phyloP scores from a whole-genome alignment of 30 jellyfish, hydroid and myxozoan genomes.

The Hydractinia echinata region DNA sequence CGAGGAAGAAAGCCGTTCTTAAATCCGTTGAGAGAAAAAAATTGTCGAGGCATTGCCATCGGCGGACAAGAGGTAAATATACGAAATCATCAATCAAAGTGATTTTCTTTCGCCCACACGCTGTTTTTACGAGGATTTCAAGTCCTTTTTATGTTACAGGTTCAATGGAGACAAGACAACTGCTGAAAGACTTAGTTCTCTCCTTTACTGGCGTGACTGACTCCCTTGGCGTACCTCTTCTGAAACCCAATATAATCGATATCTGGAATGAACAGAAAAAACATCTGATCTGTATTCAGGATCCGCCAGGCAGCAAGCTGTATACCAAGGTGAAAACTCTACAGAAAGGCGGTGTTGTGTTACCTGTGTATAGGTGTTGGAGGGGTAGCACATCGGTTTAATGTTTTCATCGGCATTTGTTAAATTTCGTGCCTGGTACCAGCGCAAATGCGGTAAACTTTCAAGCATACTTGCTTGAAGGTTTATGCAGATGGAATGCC shows the following conservation, averaged over 20 bases:
- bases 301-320: slow-evolving; percentile 25
- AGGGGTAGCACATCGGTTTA: slow-evolving; percentile 40
- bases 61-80: slow-evolving; percentile 32
- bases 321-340: slow-evolving; percentile 25
- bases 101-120: no score
- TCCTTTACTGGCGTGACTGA: slow-evolving; percentile 39
- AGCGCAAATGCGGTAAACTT: slow-evolving; percentile 50
- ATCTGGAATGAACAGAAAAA: slow-evolving; percentile 37
- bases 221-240: slow-evolving; percentile 45
- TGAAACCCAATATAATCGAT: background rate
- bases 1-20: slow-evolving; percentile 27
- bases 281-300: slow-evolving; percentile 50
- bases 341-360: slow-evolving; percentile 23
- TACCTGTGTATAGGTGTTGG: slow-evolving; percentile 54
- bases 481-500: slow-evolving; percentile 32
- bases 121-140: no score
- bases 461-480: slow-evolving; percentile 45
- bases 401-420: slow-evolving; percentile 24
- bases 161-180: background rate
- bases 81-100: background rate
- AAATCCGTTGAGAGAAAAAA: slow-evolving; percentile 17
- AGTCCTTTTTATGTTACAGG: no score
- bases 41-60: slow-evolving; percentile 35
- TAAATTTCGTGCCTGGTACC: slow-evolving; percentile 13
- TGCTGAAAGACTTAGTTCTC: slow-evolving; percentile 28